Conservation (phyloP, 2,888 invertebrate genomes). For the Meganola albula region DNA sequence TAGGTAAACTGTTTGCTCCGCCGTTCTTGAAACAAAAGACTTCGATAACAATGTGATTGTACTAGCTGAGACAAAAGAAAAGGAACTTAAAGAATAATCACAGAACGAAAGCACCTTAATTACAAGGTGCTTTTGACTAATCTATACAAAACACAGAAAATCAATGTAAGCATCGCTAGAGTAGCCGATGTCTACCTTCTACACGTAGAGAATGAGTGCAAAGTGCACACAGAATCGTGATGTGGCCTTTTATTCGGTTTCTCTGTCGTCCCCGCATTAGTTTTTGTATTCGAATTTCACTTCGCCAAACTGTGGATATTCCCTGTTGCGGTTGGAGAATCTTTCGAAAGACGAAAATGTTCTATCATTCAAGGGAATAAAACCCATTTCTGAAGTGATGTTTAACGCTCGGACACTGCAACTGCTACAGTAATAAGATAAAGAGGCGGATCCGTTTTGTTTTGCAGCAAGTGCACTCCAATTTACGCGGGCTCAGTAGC, state of each 20-base stretch:
- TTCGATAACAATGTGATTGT: slow-evolving; percentile 28
- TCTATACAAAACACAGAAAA: slow-evolving; percentile 59
- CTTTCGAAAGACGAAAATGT: slow-evolving; percentile 50
- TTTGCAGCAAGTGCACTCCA: slow-evolving; percentile 68
- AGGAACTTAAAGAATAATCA: slow-evolving; percentile 40
- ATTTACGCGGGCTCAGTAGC: slow-evolving; percentile 71
- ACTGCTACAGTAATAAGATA: slow-evolving; percentile 68
- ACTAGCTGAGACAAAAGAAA: slow-evolving; percentile 30
- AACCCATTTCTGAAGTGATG: slow-evolving; percentile 37
- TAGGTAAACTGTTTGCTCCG: slow-evolving; percentile 18
- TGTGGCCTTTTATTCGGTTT: slow-evolving; percentile 76
- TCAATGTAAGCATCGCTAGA: slow-evolving; percentile 57
- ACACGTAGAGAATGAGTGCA: slow-evolving; percentile 69
- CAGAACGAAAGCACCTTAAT: slow-evolving; percentile 56
- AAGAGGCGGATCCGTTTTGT: slow-evolving; percentile 71
- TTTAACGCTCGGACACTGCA: slow-evolving; percentile 30
- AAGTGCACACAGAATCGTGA: slow-evolving; percentile 78
- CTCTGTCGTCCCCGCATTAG: slow-evolving; percentile 72
- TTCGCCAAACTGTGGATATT: slow-evolving; percentile 64
- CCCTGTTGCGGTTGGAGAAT: too few relatives aligned
- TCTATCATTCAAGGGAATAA: slow-evolving; percentile 43
- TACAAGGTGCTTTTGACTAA: slow-evolving; percentile 62
- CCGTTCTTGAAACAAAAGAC: slow-evolving; percentile 29
- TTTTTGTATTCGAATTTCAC: slow-evolving; percentile 75
- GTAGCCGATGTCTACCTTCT: slow-evolving; percentile 51